phyloP scores from a whole-genome alignment of 2,797 vertebrate genomes.

The Leucoraja ocellata region DNA sequence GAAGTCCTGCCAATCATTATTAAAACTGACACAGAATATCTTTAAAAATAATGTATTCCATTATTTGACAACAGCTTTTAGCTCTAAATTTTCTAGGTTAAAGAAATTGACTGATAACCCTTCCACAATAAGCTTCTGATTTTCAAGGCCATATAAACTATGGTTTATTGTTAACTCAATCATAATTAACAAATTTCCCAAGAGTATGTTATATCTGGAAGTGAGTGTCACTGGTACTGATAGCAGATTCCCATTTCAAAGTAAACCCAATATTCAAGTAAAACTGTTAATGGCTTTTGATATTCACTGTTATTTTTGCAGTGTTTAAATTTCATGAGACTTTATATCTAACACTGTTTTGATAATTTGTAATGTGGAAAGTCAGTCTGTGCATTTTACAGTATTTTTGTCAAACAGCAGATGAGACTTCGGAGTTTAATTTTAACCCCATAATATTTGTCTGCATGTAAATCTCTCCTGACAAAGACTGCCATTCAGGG shows the following conservation, averaged over 20 bases:
- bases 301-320: constrained; percentile 4
- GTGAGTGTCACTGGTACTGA: background rate
- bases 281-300: background rate
- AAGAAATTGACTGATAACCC: background rate
- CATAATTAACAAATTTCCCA: background rate
- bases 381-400: background rate
- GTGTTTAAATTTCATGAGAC: constrained; percentile 6
- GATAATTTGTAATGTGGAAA: background rate
- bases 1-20: background rate
- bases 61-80: background rate
- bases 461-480: background rate
- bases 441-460: background rate
- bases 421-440: background rate
- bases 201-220: background rate
- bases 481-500: too few relatives aligned
- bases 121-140: background rate
- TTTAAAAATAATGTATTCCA: background rate
- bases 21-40: background rate
- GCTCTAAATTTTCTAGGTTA: background rate
- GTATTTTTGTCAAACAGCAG: background rate
- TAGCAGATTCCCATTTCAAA: background rate
- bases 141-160: background rate
- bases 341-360: background rate
- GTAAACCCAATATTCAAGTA: background rate
- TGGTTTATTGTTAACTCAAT: background rate